These are phyloP conservation scores for Xestia rhomboidea DNA, from an alignment of 2,888 invertebrate species.

Conservation along the genomic window DNA sequence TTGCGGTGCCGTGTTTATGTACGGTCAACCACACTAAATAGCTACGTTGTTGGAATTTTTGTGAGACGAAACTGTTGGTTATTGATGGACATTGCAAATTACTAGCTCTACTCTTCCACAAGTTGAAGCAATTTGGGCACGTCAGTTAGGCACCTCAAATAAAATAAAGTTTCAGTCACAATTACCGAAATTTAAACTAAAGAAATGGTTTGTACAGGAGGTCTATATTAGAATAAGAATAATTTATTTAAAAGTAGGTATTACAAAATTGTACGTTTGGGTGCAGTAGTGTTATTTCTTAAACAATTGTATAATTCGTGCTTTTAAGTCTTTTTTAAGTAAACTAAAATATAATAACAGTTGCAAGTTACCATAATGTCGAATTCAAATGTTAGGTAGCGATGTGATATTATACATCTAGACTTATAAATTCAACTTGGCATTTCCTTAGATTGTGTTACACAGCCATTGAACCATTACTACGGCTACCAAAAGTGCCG, in stretches of 20 bases:
- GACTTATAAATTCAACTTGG: conserved; percentile 35
- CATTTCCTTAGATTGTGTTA: conserved; percentile 43
- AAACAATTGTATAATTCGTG: too few relatives aligned
- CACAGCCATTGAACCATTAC: conserved; percentile 38
- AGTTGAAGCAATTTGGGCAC: background rate
- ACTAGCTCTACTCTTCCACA: background rate
- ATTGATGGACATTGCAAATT: conserved; percentile 10
- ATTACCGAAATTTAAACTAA: background rate
- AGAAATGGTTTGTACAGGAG: background rate
- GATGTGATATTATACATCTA: too few relatives aligned
- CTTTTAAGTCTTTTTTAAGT: too few relatives aligned
- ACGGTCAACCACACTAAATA: conserved; percentile 69
- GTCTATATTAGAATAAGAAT: too few relatives aligned
- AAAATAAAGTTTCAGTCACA: background rate
- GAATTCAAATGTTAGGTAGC: too few relatives aligned
- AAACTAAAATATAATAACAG: too few relatives aligned
- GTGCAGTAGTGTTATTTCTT: too few relatives aligned
- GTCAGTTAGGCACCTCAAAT: background rate
- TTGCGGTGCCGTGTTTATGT: conserved; percentile 73
- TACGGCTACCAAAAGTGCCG: conserved; percentile 29
- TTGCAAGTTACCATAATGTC: too few relatives aligned
- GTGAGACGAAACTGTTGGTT: conserved; percentile 30
- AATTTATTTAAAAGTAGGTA: too few relatives aligned
- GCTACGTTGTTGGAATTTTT: conserved; percentile 65
- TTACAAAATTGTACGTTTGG: too few relatives aligned